Evolutionary conservation across 1,140 invertebrate species (phyloP).

Genomic region (Acromyrmex echinatior): DNA sequence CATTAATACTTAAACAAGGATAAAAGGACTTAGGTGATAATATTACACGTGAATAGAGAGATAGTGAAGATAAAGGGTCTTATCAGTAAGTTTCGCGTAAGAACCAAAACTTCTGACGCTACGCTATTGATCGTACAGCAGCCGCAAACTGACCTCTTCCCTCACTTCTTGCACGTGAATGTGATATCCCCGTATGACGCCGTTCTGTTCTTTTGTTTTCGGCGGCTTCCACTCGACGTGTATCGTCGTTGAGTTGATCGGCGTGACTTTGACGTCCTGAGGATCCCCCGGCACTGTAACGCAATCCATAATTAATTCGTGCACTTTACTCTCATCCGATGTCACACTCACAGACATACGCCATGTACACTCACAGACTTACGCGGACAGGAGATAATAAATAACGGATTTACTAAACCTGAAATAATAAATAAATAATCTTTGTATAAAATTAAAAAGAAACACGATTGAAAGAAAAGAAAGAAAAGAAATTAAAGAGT

Average conservation of each 20-base stretch:
- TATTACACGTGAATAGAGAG: constrained; percentile 15
- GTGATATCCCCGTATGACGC: constrained; percentile 98
- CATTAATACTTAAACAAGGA: constrained; percentile 21
- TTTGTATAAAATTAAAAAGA: background rate
- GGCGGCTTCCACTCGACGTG: constrained; percentile 97
- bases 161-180: constrained; percentile 97
- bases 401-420: constrained; percentile 29
- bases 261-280: constrained; percentile 94
- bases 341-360: constrained; percentile 77
- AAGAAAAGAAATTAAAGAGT: constrained; percentile 42
- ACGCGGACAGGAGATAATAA: constrained; percentile 62
- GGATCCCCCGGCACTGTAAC: constrained; percentile 98
- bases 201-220: constrained; percentile 95
- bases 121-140: constrained; percentile 51
- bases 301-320: constrained; percentile 79
- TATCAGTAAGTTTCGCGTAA: constrained; percentile 14
- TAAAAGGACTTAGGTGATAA: background rate
- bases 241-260: constrained; percentile 97
- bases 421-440: constrained; percentile 42
- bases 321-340: constrained; percentile 61
- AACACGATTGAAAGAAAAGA: constrained; percentile 13
- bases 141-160: constrained; percentile 89
- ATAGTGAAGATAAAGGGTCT: constrained; percentile 18
- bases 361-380: constrained; percentile 70
- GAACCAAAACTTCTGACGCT: constrained; percentile 37